Evolutionary conservation across 2,888 invertebrate genomes (phyloP).

Genomic region (Tenthredo mesomela): DNA sequence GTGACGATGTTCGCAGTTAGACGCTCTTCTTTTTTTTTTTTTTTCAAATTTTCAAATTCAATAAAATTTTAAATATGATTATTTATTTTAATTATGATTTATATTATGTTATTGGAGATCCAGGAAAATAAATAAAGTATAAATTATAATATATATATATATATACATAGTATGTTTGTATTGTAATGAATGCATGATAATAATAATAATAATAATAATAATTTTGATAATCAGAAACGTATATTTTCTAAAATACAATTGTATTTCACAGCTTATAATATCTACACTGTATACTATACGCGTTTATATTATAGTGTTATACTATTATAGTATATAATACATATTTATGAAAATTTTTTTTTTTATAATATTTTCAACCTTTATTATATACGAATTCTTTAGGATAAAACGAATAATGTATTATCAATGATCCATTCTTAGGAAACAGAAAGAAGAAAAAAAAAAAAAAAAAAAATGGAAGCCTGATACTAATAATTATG

Average conservation of each 20-base stretch:
- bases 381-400: neutral
- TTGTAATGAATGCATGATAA: no score
- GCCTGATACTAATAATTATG: neutral
- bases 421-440: neutral
- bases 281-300: neutral
- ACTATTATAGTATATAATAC: no score
- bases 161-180: no score
- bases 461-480: neutral
- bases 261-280: conserved; percentile 1
- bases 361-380: neutral
- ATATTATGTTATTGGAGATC: no score
- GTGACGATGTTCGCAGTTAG: neutral
- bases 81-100: no score
- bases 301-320: neutral
- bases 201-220: neutral
- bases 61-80: no score
- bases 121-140: no score
- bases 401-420: neutral
- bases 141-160: no score
- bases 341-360: neutral
- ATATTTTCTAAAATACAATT: conserved; percentile 10
- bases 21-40: neutral
- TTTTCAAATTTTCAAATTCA: no score
- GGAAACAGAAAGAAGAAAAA: neutral
- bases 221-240: conserved; percentile 15